Base-by-base conservation (phyloP, 64 coral and sea anemone genomes). In the Orbicella faveolata region DNA sequence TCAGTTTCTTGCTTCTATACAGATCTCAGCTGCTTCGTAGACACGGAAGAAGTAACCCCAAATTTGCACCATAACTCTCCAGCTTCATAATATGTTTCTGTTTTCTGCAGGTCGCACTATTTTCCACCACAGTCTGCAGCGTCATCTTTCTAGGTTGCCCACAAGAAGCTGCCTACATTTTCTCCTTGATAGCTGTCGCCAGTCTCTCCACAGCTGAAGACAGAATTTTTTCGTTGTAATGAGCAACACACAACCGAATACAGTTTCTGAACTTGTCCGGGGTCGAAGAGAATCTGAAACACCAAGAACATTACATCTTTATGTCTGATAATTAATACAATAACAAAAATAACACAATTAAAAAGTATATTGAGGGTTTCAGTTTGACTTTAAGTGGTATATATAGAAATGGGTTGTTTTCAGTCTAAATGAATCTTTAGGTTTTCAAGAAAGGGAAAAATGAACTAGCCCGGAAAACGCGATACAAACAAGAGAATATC, bases 201-300 rank as follows among this genome's bases (percentile, higher is more conserved):
- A 88, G n/a, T 59, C 74, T 75, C 57, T 52, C 52, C 5, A 88
- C 87, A 19, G 73, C 75, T 17, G 74, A 59, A 7, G 37, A 36
- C 48, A 88, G 54, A 6, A 55, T 76, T 33, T 78, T 52, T 17
- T 88, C 87, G 52, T 57, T 75, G 62, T 88, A 88, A 30, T 67
- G 87, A 75, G 87, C 41, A 18, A 55, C 48, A 41, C 87, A 77
- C 48, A 88, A 34, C 35, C 87, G 48, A 52, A 88, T 30, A 36
- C 76, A 77, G 53, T 77, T 88, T 15, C 77, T 88, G 66, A 87
- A 52, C 13, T 52, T 87, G 9, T 39, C 52, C 21, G 83, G 18
- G 33, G 16, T 41, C 5, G 34, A 67, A 16, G 83, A 87, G 48
- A 73, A 73, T 51, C 26, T 86, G 39, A 23, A 66, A 83, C 44